These are phyloP conservation scores for Enteromius radiatus DNA, from an alignment of 2,797 vertebrate species.

Conservation along the genomic window DNA sequence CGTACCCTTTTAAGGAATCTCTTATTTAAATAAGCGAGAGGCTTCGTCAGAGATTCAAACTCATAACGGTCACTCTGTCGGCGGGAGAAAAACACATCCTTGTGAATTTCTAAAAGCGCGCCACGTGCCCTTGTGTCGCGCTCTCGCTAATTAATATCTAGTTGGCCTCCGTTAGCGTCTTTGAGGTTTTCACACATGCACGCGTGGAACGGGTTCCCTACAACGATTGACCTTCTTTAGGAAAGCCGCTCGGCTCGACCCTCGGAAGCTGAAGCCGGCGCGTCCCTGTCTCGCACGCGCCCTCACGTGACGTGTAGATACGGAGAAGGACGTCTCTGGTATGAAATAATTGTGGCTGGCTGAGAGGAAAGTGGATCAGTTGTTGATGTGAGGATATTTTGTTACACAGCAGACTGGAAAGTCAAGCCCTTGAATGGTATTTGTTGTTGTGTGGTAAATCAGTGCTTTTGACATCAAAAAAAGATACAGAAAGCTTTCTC, in stretches of 20 bases:
- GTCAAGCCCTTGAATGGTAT: background rate
- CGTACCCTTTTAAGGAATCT: background rate
- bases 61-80: background rate
- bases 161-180: background rate
- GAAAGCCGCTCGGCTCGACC: background rate
- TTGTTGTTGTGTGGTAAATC: background rate
- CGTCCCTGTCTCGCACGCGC: background rate
- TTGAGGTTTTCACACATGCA: slow-evolving; percentile 25
- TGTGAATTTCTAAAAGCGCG: slow-evolving; percentile 38
- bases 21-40: slow-evolving; percentile 14
- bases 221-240: background rate
- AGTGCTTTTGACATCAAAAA: background rate
- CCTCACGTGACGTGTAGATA: background rate
- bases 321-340: background rate
- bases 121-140: background rate
- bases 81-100: slow-evolving; percentile 1
- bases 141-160: slow-evolving; percentile 47
- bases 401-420: background rate
- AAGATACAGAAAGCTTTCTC: background rate
- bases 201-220: slow-evolving; percentile 2
- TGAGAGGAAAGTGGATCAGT: background rate
- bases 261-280: background rate
- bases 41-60: background rate
- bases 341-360: background rate
- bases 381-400: background rate